These are phyloP conservation scores for Melangyna quadrimaculata DNA, from an alignment of 2,888 invertebrate species.

Conservation along the genomic window DNA sequence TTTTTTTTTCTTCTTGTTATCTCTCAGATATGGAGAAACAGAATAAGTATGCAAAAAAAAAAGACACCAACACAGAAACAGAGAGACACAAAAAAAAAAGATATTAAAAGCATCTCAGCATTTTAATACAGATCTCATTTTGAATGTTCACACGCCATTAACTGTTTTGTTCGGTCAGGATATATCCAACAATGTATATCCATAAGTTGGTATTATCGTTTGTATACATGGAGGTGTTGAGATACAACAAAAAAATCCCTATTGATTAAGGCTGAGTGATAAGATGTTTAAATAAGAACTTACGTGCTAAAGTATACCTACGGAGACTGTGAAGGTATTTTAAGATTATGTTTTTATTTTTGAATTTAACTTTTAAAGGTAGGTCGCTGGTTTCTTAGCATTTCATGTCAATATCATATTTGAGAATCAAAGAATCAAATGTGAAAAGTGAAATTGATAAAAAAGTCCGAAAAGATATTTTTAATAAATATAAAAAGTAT, in stretches of 20 bases:
- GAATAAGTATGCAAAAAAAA: conserved; percentile 26
- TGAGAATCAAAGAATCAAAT: too few relatives aligned
- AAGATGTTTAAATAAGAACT: neutral
- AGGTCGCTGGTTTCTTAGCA: too few relatives aligned
- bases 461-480: too few relatives aligned
- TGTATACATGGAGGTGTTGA: neutral
- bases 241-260: neutral
- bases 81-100: conserved; percentile 12
- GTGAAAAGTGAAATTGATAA: too few relatives aligned
- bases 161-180: conserved; percentile 55
- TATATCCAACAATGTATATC: conserved; percentile 47
- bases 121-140: conserved; percentile 71
- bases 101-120: conserved; percentile 68
- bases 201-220: conserved; percentile 22
- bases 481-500: too few relatives aligned
- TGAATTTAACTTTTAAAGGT: too few relatives aligned
- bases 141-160: conserved; percentile 72
- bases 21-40: conserved; percentile 8
- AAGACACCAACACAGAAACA: neutral
- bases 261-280: conserved; percentile 3
- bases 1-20: conserved; percentile 38
- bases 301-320: neutral
- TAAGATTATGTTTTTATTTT: too few relatives aligned
- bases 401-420: too few relatives aligned
- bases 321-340: too few relatives aligned